These are phyloP conservation scores for Sthenelais limicola DNA, from an alignment of 2,888 invertebrate genomes.

Conservation along the genomic window DNA sequence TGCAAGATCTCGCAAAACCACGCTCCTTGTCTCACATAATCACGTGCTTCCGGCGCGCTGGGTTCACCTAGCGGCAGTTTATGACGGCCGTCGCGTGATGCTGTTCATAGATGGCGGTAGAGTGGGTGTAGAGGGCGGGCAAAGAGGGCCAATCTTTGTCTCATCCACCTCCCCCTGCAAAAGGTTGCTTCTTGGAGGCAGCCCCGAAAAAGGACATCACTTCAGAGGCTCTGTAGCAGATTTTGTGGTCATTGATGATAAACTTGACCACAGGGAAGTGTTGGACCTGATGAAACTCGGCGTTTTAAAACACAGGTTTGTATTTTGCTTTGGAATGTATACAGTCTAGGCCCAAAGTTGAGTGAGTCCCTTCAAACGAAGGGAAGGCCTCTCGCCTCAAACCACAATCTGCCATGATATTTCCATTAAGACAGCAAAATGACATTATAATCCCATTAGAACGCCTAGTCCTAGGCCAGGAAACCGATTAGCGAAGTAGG, in stretches of 20 bases:
- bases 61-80: slow-evolving; percentile 60
- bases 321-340: not conserved
- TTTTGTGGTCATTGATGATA: slow-evolving; percentile 55
- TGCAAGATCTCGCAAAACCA: slow-evolving; percentile 49
- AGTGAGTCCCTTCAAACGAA: too few species aligned
- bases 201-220: slow-evolving; percentile 39
- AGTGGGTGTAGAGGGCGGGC: slow-evolving; percentile 53
- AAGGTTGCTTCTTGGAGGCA: slow-evolving; percentile 58
- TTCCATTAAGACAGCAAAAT: too few species aligned
- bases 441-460: not conserved
- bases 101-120: slow-evolving; percentile 61
- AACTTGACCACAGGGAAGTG: slow-evolving; percentile 57
- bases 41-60: slow-evolving; percentile 56
- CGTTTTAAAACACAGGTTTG: not conserved
- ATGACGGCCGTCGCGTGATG: slow-evolving; percentile 55
- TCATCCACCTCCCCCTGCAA: slow-evolving; percentile 51
- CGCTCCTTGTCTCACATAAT: slow-evolving; percentile 52
- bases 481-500: too few species aligned
- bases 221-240: slow-evolving; percentile 61
- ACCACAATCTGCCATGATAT: too few species aligned
- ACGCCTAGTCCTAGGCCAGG: too few species aligned
- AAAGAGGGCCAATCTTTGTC: slow-evolving; percentile 56
- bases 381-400: too few species aligned
- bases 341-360: not conserved
- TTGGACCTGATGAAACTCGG: slow-evolving; percentile 46